Conservation (phyloP, 2,113 vertebrate species). For the Otis tarda region DNA sequence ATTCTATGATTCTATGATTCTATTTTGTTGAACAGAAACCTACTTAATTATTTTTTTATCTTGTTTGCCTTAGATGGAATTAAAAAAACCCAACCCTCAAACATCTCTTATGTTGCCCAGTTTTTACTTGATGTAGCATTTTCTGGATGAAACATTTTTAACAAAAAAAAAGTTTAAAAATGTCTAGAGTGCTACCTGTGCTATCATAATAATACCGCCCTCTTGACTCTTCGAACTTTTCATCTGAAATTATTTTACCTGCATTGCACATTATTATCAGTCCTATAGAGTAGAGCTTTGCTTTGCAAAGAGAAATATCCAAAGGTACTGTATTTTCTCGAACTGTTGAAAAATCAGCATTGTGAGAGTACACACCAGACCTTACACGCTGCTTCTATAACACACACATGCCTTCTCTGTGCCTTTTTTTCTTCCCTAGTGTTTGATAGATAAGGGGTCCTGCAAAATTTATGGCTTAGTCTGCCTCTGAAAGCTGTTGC, state of each 20-base stretch:
- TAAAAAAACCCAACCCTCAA: no score
- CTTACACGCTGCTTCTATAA: background rate
- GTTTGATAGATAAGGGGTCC: background rate
- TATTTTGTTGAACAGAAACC: background rate
- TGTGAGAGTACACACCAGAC: background rate
- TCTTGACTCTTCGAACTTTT: background rate
- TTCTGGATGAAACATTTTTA: background rate
- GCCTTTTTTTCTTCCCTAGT: background rate
- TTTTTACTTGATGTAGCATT: background rate
- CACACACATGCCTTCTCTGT: background rate
- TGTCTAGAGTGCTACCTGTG: background rate
- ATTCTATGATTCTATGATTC: no score
- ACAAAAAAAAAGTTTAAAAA: background rate
- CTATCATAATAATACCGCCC: background rate
- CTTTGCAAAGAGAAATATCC: background rate
- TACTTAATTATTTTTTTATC: background rate
- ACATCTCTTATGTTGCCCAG: background rate
- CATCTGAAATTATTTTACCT: background rate
- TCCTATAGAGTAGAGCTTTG: background rate
- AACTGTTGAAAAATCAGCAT: background rate
- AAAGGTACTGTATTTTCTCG: background rate
- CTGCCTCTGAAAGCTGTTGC: background rate
- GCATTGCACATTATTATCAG: background rate
- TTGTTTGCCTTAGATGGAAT: background rate
- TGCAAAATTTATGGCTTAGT: background rate